phyloP scores from a whole-genome alignment of 2,888 invertebrate genomes.

The Metopia argyrocephala region DNA sequence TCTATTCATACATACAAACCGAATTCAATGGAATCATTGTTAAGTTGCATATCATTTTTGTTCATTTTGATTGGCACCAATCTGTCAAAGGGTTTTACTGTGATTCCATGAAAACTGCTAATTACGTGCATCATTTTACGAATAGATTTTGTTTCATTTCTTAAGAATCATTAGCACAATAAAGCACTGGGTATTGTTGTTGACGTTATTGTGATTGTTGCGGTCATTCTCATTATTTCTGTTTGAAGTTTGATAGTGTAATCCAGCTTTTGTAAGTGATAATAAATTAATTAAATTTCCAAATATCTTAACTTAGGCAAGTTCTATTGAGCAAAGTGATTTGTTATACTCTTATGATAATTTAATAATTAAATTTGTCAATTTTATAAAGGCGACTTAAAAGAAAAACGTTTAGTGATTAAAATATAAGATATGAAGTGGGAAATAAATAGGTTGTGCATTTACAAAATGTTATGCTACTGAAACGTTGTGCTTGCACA shows the following conservation, averaged over 20 bases:
- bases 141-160: background rate
- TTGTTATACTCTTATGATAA: too few relatives aligned
- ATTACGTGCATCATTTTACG: conserved; percentile 37
- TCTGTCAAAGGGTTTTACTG: conserved; percentile 31
- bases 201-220: background rate
- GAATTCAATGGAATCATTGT: conserved; percentile 6
- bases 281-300: too few relatives aligned
- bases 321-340: too few relatives aligned
- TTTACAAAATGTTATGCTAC: too few relatives aligned
- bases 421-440: too few relatives aligned
- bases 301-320: too few relatives aligned
- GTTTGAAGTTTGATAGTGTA: background rate
- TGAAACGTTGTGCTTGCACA: too few relatives aligned
- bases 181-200: background rate
- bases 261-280: background rate
- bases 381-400: too few relatives aligned
- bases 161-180: background rate
- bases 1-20: background rate
- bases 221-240: background rate
- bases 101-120: conserved; percentile 55
- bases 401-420: too few relatives aligned
- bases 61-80: conserved; percentile 50
- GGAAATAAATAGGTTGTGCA: too few relatives aligned
- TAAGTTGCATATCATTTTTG: conserved; percentile 36
- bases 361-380: too few relatives aligned